Evolutionary conservation across 2,888 invertebrate genomes (phyloP), one percentile per base, ranked within the genome.

Genomic region (Hylaea fasciaria): DNA sequence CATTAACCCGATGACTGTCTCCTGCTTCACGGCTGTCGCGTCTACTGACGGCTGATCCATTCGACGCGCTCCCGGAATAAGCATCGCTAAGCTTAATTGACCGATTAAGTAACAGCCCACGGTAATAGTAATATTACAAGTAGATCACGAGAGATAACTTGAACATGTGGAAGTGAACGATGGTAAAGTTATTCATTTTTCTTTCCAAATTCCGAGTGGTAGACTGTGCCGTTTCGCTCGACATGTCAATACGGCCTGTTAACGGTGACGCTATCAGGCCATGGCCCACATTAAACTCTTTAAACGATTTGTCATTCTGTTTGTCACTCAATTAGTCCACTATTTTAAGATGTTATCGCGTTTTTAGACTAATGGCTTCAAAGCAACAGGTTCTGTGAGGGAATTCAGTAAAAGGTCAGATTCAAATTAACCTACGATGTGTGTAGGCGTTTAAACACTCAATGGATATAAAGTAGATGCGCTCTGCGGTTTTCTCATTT

Each of bases 1-100:
- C n/a, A 12, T 17, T 22, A 7, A 39, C 9, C 13, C n/a, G 43
- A 32, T 43, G 8, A 16, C 44, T 16, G 43, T 47, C 48, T 41
- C 11, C n/a, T 44, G 49, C 41, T 60, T 60, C 41, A 28, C 55
- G 60, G n/a, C 13, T 60, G 60, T 60, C 60, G 16, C 50, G 8
- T 41, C 40, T 16, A n/a, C 2, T n/a, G 11, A 16, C 11, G 32
- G 35, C 22, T 12, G 35, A 22, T 14, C 28, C 14, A 43, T 13
- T 12, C 37, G 48, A 32, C 1, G 7, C 41, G 49, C 60, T 60
- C 41, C 55, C 46, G 41, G 41, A 44, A 49, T 55, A 46, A 55
- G 35, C 54, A 53, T 29, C n/a, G 14, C n/a, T 45, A 39, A 59
- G 45, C 49, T 46, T 60, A 55, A 60, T 55, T 47, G 50, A 50